Evolutionary conservation across 2,888 invertebrate genomes (phyloP), one percentile per base, ranked within the genome.

Genomic region (Therioaphis trifolii): DNA sequence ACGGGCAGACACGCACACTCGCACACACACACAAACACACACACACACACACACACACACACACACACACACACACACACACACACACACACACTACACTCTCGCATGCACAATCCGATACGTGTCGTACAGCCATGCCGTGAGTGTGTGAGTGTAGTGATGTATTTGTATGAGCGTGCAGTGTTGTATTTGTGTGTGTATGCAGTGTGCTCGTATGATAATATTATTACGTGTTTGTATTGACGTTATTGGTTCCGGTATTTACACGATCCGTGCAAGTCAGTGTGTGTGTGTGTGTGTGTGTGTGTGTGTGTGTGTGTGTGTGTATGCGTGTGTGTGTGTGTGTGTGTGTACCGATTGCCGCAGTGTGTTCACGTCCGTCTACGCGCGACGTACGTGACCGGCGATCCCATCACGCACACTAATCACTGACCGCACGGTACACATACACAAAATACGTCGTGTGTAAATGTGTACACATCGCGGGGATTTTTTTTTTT

Each of bases 181-280:
- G 5, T n/a, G 35, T n/a, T 69, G 35, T 40, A n/a, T 2, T 43
- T 12, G 43, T 11, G 40, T n/a, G 75, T 21, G 18, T 58, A 18
- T 35, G 74, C 15, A n/a, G 52, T 24, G 52, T 21, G n/a, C 21
- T 49, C 40, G 21, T 40, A 21, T 40, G 35, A 40, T 55, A 55
- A 69, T 69, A 79, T 68, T 40, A 27, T 29, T 27, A 69, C 52
- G 68, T 78, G 78, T 78, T 78, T 52, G 68, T 43, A 69, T 79
- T 79, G 69, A 43, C 55, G 78, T 69, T 82, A 82, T 82, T 66
- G 82, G 72, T 82, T 82, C 82, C 82, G 82, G 82, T 82, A 40
- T 63, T 82, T 72, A 72, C 24, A 1, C 66, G 74, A 40, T 18
- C 49, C 14, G 52, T 52, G 40, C 14, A 14, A 21, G 29, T n/a